Evolutionary conservation across 2,797 vertebrate genomes (phyloP).

Genomic region (Chaetodon trifasciatus): DNA sequence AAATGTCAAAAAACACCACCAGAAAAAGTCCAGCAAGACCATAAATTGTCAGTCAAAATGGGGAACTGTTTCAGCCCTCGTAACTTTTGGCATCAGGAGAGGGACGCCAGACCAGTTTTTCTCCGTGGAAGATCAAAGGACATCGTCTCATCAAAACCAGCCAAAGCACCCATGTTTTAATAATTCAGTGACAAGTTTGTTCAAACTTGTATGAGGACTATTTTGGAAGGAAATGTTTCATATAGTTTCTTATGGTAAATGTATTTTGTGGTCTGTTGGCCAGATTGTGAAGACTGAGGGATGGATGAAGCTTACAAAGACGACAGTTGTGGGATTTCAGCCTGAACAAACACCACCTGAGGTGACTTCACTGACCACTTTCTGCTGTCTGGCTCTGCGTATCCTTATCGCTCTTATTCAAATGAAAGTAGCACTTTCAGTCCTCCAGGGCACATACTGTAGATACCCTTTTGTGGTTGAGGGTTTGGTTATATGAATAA

Average conservation of each 20-base stretch:
- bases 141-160: background rate
- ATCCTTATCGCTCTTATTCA: background rate
- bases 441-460: background rate
- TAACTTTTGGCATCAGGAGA: too few relatives aligned
- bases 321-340: background rate
- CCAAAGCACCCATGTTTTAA: background rate
- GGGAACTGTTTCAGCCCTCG: background rate
- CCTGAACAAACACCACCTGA: background rate
- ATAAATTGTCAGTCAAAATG: background rate
- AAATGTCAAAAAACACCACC: background rate
- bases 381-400: background rate
- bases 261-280: background rate
- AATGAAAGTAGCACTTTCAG: background rate
- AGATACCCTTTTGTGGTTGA: background rate
- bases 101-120: background rate
- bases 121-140: background rate
- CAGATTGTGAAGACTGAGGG: background rate
- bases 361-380: background rate
- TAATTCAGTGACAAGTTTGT: background rate
- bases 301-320: background rate
- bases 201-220: background rate
- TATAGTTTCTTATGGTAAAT: background rate
- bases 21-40: background rate
- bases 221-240: background rate
- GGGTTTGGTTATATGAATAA: background rate